These are phyloP conservation scores for Caenorhabditis uteleia DNA, from an alignment of 2,888 invertebrate species.

Conservation along the genomic window DNA sequence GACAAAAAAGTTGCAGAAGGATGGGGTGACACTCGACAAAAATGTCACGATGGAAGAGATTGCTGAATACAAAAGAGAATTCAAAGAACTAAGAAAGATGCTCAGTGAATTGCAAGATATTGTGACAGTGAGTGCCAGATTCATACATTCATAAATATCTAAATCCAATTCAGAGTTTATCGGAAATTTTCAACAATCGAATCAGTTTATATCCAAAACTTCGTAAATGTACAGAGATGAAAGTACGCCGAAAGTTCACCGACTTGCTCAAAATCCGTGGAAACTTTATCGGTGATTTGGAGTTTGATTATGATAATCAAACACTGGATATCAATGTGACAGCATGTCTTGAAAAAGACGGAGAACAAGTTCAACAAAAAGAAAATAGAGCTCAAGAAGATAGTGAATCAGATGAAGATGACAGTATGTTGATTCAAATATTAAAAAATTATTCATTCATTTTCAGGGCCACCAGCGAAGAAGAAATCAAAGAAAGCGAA, in stretches of 20 bases:
- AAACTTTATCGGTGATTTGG: conserved; percentile 34
- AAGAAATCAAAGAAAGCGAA: conserved; percentile 22
- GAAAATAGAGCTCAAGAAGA: not conserved
- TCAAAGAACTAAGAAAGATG: conserved; percentile 1
- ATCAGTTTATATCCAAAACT: conserved; percentile 31
- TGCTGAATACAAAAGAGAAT: conserved; percentile 14
- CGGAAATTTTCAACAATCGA: conserved; percentile 9
- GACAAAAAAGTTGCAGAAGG: conserved; percentile 4
- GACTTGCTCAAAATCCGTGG: conserved; percentile 37
- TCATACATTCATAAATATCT: not conserved
- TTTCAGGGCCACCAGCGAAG: conserved; percentile 4
- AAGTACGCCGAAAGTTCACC: conserved; percentile 39
- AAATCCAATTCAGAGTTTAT: conserved; percentile 4
- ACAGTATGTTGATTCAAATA: conserved; percentile 1
- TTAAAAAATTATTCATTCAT: no score
- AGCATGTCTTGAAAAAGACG: not conserved
- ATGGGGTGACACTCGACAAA: conserved; percentile 7
- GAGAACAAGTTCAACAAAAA: conserved; percentile 1
- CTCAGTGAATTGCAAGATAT: not conserved
- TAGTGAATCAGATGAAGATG: not conserved
- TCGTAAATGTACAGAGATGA: conserved; percentile 38
- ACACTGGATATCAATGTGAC: conserved; percentile 32
- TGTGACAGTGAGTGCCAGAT: not conserved
- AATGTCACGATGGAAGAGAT: conserved; percentile 16
- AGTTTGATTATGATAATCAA: conserved; percentile 27